Conservation (phyloP, 2,888 invertebrate genomes). For the Chrysolina haemoptera region DNA sequence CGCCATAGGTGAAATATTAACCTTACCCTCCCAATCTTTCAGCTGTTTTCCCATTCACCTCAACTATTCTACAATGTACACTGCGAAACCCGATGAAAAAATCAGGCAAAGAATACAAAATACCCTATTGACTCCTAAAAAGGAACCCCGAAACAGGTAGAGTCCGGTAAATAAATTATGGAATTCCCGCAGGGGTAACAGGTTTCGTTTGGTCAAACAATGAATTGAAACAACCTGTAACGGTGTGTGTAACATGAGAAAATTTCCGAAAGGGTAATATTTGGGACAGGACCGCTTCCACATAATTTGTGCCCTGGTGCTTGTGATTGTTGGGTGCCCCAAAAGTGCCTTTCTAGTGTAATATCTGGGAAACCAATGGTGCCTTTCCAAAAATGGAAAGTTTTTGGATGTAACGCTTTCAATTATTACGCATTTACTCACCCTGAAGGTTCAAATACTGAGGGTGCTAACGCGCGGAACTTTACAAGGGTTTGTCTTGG, state of each 20-base stretch:
- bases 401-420: no score
- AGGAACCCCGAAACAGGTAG: constrained; percentile 14
- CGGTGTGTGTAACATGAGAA: constrained; percentile 3
- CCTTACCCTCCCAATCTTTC: constrained; percentile 13
- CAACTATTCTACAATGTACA: neutral
- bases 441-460: no score
- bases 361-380: no score
- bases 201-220: constrained; percentile 32
- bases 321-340: no score
- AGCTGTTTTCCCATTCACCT: constrained; percentile 3
- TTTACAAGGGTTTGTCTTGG: no score
- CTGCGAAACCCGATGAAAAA: constrained; percentile 8
- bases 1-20: constrained; percentile 8
- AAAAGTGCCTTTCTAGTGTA: no score
- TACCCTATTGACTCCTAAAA: constrained; percentile 23
- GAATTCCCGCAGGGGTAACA: constrained; percentile 28
- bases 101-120: constrained; percentile 29
- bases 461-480: no score
- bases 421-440: no score
- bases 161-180: constrained; percentile 31
- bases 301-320: no score
- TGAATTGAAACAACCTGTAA: constrained; percentile 34
- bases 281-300: neutral
- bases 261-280: neutral
- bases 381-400: no score